phyloP scores from a whole-genome alignment of 2,113 vertebrate species.

The Chaetodon auriga region DNA sequence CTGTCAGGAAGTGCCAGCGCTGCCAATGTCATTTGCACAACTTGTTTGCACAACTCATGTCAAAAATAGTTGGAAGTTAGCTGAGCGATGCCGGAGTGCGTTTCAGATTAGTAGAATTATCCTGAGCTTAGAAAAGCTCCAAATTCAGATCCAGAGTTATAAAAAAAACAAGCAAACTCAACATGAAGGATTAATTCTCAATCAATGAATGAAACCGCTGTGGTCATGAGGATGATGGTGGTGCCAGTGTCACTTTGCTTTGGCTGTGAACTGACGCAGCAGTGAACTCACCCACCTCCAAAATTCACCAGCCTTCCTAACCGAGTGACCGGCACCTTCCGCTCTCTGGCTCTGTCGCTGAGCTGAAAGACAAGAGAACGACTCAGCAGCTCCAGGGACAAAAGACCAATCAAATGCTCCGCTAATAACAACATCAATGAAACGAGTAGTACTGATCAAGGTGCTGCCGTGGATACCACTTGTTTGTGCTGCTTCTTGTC shows the following conservation, averaged over 20 bases:
- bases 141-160: too few species aligned
- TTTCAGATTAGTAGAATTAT: not conserved
- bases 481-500: slow-evolving; percentile 90
- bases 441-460: not conserved
- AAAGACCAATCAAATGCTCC: not conserved
- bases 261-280: not conserved
- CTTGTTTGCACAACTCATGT: slow-evolving; percentile 25
- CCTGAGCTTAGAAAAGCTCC: too few species aligned
- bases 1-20: slow-evolving; percentile 26
- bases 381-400: not conserved
- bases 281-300: slow-evolving; percentile 84
- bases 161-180: too few species aligned
- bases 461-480: slow-evolving; percentile 81
- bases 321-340: slow-evolving; percentile 92
- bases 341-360: slow-evolving; percentile 90
- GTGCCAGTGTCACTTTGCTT: not conserved
- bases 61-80: not conserved
- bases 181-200: too few species aligned
- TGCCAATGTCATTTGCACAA: slow-evolving; percentile 22
- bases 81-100: not conserved
- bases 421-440: not conserved
- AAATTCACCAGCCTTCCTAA: slow-evolving; percentile 92
- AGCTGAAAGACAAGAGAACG: slow-evolving; percentile 82
- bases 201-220: not conserved
- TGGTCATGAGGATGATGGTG: rapidly evolving